Percentiles rank a stretch among this genome's conserved stretches.
These are phyloP conservation scores for Oscheius myriophilus DNA, from an alignment of 2,888 invertebrate species.

Conservation along the genomic window DNA sequence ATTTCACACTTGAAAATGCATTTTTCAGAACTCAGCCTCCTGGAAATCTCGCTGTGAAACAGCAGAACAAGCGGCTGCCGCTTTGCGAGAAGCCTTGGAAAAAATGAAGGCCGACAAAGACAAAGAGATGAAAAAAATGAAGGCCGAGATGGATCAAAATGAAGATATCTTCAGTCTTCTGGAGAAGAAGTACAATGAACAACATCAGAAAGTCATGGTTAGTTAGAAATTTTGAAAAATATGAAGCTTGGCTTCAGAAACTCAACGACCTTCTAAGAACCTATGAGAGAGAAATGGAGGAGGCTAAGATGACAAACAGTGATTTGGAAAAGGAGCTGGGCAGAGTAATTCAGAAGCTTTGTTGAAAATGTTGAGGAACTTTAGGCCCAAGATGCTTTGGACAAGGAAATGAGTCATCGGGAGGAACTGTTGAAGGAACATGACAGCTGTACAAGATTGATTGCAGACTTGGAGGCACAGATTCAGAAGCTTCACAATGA, in stretches of 20 bases:
- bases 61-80: slow-evolving; percentile 12
- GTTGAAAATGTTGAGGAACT: background rate
- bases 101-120: slow-evolving; percentile 39
- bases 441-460: slow-evolving; percentile 39
- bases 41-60: slow-evolving; percentile 16
- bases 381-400: slow-evolving; percentile 42
- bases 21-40: slow-evolving; percentile 4
- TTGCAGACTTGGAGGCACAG: slow-evolving; percentile 51
- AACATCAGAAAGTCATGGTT: slow-evolving; percentile 66
- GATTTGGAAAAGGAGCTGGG: slow-evolving; percentile 38
- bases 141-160: slow-evolving; percentile 60
- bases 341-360: slow-evolving; percentile 9
- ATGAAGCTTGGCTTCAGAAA: slow-evolving; percentile 41
- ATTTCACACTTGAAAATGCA: no score
- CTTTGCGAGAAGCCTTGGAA: slow-evolving; percentile 10
- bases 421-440: slow-evolving; percentile 44
- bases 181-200: slow-evolving; percentile 65
- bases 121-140: slow-evolving; percentile 44
- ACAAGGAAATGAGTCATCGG: slow-evolving; percentile 40
- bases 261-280: slow-evolving; percentile 58
- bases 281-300: slow-evolving; percentile 58
- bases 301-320: slow-evolving; percentile 55
- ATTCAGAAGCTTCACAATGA: slow-evolving; percentile 44
- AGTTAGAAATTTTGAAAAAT: background rate
- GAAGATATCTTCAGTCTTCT: slow-evolving; percentile 64